Conservation (phyloP, 2,888 invertebrate species). For the Lochmaea capreae region DNA sequence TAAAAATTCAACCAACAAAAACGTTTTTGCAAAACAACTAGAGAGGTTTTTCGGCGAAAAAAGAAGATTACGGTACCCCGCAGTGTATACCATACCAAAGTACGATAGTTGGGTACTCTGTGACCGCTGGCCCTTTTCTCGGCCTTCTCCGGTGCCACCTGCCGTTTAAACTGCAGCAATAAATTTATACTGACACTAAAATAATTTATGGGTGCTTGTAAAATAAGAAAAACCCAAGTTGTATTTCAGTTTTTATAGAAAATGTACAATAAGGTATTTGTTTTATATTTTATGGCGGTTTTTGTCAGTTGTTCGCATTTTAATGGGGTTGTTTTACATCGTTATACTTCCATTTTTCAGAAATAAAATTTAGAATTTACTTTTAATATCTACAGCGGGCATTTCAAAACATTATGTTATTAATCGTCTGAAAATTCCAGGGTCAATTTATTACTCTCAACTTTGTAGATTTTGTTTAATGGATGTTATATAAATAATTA, state of each 20-base stretch:
- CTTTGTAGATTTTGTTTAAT: not conserved
- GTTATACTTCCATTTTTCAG: slow-evolving; percentile 1
- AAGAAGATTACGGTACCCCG: slow-evolving; percentile 27
- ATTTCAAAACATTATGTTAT: not conserved
- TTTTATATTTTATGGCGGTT: slow-evolving; percentile 30
- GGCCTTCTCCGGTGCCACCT: slow-evolving; percentile 53
- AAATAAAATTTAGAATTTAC: not conserved
- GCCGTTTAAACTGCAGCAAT: slow-evolving; percentile 57
- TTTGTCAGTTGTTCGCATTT: slow-evolving; percentile 24
- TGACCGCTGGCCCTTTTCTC: slow-evolving; percentile 41
- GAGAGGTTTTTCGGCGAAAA: slow-evolving; percentile 26
- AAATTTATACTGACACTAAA: slow-evolving; percentile 53
- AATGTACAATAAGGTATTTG: slow-evolving; percentile 29
- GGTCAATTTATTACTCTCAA: not conserved
- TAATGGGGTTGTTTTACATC: slow-evolving; percentile 15
- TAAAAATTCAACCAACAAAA: slow-evolving; percentile 15
- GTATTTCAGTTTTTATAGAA: slow-evolving; percentile 32
- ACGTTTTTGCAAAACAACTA: slow-evolving; percentile 7
- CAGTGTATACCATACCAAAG: slow-evolving; percentile 18
- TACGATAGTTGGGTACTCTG: slow-evolving; percentile 21
- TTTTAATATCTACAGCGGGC: not conserved
- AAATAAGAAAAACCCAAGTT: slow-evolving; percentile 52
- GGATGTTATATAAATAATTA: not conserved
- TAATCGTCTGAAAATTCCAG: not conserved
- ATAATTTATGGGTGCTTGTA: slow-evolving; percentile 59